Evolutionary conservation across 2,888 invertebrate species (phyloP).

Genomic region (Tribolium freemani): DNA sequence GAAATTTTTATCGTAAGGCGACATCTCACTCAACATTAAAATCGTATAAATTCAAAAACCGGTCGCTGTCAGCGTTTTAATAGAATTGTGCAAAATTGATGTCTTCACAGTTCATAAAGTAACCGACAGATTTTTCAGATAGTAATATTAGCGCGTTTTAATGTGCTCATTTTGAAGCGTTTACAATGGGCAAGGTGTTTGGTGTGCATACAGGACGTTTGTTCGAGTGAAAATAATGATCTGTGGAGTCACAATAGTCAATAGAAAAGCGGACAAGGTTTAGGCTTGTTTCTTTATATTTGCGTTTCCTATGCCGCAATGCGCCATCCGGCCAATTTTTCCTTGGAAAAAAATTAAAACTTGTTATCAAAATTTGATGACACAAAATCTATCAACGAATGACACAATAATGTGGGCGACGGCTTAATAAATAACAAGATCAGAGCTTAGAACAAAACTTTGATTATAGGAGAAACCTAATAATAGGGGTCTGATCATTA

Average conservation of each 20-base stretch:
- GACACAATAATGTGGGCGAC: not conserved
- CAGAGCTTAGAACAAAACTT: not conserved
- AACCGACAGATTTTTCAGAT: slow-evolving; percentile 26
- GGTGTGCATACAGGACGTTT: slow-evolving; percentile 20
- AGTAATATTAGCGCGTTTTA: slow-evolving; percentile 20
- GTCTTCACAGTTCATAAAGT: slow-evolving; percentile 37
- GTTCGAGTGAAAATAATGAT: slow-evolving; percentile 35
- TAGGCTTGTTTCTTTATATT: slow-evolving; percentile 22
- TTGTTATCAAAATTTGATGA: not conserved
- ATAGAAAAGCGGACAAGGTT: slow-evolving; percentile 33
- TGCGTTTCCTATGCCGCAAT: slow-evolving; percentile 7
- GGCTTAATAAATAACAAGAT: too few species aligned
- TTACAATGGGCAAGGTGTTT: slow-evolving; percentile 36
- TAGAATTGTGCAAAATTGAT: slow-evolving; percentile 32
- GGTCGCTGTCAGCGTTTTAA: slow-evolving; percentile 6
- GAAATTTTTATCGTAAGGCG: slow-evolving; percentile 4
- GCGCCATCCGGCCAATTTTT: too few species aligned
- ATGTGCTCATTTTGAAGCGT: slow-evolving; percentile 23
- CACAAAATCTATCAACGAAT: not conserved
- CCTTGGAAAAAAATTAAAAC: not conserved
- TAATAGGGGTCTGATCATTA: not conserved
- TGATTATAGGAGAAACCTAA: not conserved
- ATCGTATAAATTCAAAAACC: slow-evolving; percentile 11
- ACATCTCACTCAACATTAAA: slow-evolving; percentile 12
- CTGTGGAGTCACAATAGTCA: slow-evolving; percentile 11